Base-by-base conservation (phyloP, 2,797 vertebrate species). In the Tangara arthus region DNA sequence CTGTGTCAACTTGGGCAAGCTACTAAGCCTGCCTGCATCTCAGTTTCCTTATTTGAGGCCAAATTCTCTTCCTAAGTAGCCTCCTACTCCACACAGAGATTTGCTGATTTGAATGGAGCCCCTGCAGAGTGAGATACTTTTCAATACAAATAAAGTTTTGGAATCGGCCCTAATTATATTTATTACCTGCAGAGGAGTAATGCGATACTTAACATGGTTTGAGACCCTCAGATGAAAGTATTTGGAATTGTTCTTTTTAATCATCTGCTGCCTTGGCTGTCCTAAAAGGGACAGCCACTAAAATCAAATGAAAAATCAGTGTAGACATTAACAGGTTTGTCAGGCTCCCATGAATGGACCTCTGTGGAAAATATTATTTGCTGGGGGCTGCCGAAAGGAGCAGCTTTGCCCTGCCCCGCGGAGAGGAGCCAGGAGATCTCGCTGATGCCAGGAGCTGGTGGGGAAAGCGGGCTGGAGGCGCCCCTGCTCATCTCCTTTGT, bases 121-220 rank as follows among this genome's bases (percentile, higher is more conserved):
- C 95, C 95, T 82, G 92, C 13, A 6, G 95, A 90, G 94, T 9
- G 59, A 88, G 94, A 92, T 96, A 96, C 91, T 96, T 95, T 93
- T 94, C 94, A 96, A 93, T 95, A 97, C 94, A 96, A 96, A 95
- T 96, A 95, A 96, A 96, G 95, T 95, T 97, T 95, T 95, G 89
- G 89, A 93, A 95, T 91, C 2, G 7, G 79, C 89, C 89, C 92
- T 96, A 96, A 97, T 97, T 97, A 91, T 96, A 96, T 96, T 95
- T 97, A 96, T 97, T 97, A 95, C 95, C 94, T 97, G 94, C 94
- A 90, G 92, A 96, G 94, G 95, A 94, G 94, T 96, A 96, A 94
- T 95, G 92, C 59, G 94, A 96, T 94, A 90, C 92, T 93, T 86
- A 92, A 94, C 63, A 11, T 90, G 82, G 69, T 94, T 96, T 91